Evolutionary conservation across 2,888 invertebrate genomes (phyloP), one percentile per base, ranked within the genome.

Genomic region (Campoplex nolae): DNA sequence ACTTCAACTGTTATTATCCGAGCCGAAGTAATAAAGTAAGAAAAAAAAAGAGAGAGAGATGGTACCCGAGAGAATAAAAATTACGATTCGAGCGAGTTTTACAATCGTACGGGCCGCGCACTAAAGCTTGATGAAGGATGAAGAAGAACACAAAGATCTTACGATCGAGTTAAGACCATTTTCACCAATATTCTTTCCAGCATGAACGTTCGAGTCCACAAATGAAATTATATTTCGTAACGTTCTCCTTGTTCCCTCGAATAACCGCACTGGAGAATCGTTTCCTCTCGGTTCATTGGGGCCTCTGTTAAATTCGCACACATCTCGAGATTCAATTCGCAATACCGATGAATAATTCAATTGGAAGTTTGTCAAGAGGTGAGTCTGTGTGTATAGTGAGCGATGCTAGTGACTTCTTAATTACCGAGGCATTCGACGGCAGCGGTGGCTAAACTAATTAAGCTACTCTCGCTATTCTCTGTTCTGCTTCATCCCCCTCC

Each of bases 331-430:
- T 82, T 84, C 81, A 77, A 78, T 81, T 81, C 73, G 23, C 67
- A 84, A 74, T 74, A 75, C 78, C 68, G 73, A 87, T 87, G 82
- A 84, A 82, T 84, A 83, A 87, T 84, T 87, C 87, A 79, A 87
- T 84, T 79, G 84, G 74, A 84, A 84, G 65, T 84, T 83, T 56
- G 56, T 79, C 70, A 67, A 73, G 78, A 56, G 54, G 56, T 45
- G 51, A 56, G 48, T 45, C 68, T 56, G 68, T 32, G 28, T 73
- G 35, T 54, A 48, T 28, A 67, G 38, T 16, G 81, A 67, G 48
- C 28, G 65, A 76, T 71, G 56, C 54, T 28, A 58, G 84, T 23
- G 82, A 87, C 83, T 87, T 85, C 87, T 87, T 87, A 87, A 87
- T 87, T 87, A 83, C 82, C 82, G 67, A 73, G 58, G 56, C 71